Percentiles rank a stretch among this genome's conserved stretches.
phyloP scores from a whole-genome alignment of 1,140 invertebrate species.

The Eriosoma lanigerum region DNA sequence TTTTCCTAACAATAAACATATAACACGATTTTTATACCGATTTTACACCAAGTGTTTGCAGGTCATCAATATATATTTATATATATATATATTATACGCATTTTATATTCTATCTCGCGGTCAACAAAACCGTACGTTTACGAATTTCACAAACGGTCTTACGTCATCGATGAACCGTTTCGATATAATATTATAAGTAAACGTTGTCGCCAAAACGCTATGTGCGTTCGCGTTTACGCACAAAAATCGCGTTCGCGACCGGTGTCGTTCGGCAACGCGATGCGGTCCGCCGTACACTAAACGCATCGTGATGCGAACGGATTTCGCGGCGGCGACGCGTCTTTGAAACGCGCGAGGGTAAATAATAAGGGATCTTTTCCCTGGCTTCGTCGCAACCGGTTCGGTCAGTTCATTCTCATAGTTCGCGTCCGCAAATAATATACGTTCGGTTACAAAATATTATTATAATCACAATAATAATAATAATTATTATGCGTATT shows the following conservation, averaged over 20 bases:
- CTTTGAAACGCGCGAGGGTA: not conserved
- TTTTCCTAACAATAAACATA: too few species aligned
- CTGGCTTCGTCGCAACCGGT: constrained; percentile 20
- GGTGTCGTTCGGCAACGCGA: too few species aligned
- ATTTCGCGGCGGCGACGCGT: not conserved
- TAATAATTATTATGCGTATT: not conserved
- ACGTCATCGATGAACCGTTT: too few species aligned
- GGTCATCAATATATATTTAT: not conserved
- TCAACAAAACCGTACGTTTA: too few species aligned
- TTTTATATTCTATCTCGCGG: not conserved
- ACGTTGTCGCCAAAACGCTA: too few species aligned
- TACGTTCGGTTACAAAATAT: constrained; percentile 22
- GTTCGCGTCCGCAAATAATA: not conserved
- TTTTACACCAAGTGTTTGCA: not conserved
- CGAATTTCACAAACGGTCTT: too few species aligned
- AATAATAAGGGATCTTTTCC: not conserved
- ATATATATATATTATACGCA: not conserved
- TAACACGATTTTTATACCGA: too few species aligned
- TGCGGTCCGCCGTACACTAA: not conserved
- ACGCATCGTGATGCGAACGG: not conserved
- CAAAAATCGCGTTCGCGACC: too few species aligned
- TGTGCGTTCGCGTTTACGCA: too few species aligned
- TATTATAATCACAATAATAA: not conserved
- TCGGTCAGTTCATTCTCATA: constrained; percentile 11
- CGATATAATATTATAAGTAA: too few species aligned